Evolutionary conservation across 1,140 invertebrate genomes (phyloP), one percentile per base, ranked within the genome.

Genomic region (Medauroidea extradentata): DNA sequence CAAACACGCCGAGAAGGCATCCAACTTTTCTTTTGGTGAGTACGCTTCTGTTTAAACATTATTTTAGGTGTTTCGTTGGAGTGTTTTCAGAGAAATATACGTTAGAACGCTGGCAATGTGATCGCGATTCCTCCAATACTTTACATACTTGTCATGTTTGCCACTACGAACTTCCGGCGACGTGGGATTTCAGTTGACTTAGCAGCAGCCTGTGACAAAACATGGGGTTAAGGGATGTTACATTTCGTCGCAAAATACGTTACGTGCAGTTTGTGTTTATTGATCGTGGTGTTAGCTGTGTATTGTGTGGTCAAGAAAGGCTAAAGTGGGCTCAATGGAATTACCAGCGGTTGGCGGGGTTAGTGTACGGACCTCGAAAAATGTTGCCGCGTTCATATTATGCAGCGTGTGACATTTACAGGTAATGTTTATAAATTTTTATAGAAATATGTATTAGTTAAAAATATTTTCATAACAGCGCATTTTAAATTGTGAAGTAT

Each of bases 101-200:
- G 73, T 74, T 78, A 81, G 81, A 85, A 85, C 83, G 82, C 79
- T 75, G 80, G 82, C 80, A 83, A 85, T 85, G 84, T 81, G 82
- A 80, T 80, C 79, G 81, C 80, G 79, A 86, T 86, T 79, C 81
- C 83, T 84, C 79, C 81, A 85, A 87, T 87, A 85, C 81, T 85
- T 87, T 83, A 85, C 84, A 86, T 87, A 86, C 81, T 87, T 87
- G 82, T 82, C 82, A 79, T 82, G 82, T 83, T 83, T 83, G 81
- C 76, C 76, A 78, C 75, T 75, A 73, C 71, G 73, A 68, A 72
- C 74, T 75, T 80, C 79, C 79, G 80, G 78, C 79, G 79, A 65
- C 27, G 57, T 19, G 38, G 25, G 51, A 21, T 44, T 43, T 41
- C 24, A 53, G 41, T 60, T 23, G 29, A 53, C 58, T 42, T 34